phyloP scores from a whole-genome alignment of 2,888 invertebrate species.

The Eulithis testata region DNA sequence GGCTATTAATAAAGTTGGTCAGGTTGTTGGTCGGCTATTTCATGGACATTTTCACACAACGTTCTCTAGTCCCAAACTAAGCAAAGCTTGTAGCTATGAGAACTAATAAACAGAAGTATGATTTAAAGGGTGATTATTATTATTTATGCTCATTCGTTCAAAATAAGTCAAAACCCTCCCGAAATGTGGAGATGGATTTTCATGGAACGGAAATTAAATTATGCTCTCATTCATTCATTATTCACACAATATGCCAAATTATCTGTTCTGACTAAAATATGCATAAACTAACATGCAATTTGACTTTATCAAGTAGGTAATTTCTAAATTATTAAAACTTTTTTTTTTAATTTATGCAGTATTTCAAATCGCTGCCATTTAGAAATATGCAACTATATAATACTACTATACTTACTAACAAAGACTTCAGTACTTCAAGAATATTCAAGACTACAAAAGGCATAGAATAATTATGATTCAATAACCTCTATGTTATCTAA shows the following conservation, averaged over 20 bases:
- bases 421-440: too few species aligned
- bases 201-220: constrained; percentile 22
- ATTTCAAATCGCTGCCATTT: neutral
- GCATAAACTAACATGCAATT: constrained; percentile 20
- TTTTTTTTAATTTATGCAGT: neutral
- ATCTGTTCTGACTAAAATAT: constrained; percentile 19
- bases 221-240: constrained; percentile 28
- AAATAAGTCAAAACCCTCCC: neutral
- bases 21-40: too few species aligned
- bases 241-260: constrained; percentile 22
- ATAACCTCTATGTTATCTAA: neutral
- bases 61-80: too few species aligned
- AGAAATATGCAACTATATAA: neutral
- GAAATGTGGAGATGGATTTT: constrained; percentile 4
- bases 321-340: neutral
- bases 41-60: too few species aligned
- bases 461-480: too few species aligned
- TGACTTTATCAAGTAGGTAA: neutral
- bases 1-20: neutral
- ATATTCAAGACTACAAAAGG: too few species aligned
- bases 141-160: neutral
- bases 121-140: too few species aligned
- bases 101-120: too few species aligned
- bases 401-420: too few species aligned
- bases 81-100: too few species aligned